Base-by-base conservation (phyloP, 2,888 invertebrate genomes). In the Hedya salicella region DNA sequence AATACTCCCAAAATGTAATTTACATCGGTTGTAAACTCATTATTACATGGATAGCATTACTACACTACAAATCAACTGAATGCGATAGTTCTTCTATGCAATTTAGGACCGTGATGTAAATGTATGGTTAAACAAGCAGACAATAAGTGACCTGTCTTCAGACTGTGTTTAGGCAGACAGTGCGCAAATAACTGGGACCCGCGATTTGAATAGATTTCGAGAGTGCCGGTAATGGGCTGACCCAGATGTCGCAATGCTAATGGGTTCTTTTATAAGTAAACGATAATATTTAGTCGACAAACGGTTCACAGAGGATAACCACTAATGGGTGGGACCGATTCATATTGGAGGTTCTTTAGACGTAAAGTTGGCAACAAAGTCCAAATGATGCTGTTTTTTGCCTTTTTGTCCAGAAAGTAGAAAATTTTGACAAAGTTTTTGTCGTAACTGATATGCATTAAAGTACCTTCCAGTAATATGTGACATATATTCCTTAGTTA, bases 141-240 rank as follows among this genome's bases (percentile, higher is more conserved):
- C 52, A 32, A 19, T 53, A 9, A n/a, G 3, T 30, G 11, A 32
- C 8, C 46, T 25, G 54, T 54, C 21, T 52, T n/a, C 54, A 30
- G 48, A 32, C 62, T 9, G 36, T 19, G 42, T 62, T 48, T 62
- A 59, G 39, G 9, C 19, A 13, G 39, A 53, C 36, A 25, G 54
- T 32, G 36, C 17, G 13, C 8, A 11, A 14, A 14, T 19, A 54
- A 53, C 40, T 30, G 48, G 39, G 32, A 49, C 49, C 49, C 40
- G 48, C 39, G 49, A 63, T 56, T 63, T 56, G 4, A 49, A 63
- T 63, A 25, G 48, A 44, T 63, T 63, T 63, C 40, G 49, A n/a
- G 25, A 19, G 52, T 9, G 19, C 25, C 36, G 32, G 32, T 44
- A 62, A 62, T 44, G 32, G 48, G 5, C 36, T 39, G 62, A 11